Evolutionary conservation across 2,113 vertebrate species (phyloP).

Genomic region (Sapajus apella): DNA sequence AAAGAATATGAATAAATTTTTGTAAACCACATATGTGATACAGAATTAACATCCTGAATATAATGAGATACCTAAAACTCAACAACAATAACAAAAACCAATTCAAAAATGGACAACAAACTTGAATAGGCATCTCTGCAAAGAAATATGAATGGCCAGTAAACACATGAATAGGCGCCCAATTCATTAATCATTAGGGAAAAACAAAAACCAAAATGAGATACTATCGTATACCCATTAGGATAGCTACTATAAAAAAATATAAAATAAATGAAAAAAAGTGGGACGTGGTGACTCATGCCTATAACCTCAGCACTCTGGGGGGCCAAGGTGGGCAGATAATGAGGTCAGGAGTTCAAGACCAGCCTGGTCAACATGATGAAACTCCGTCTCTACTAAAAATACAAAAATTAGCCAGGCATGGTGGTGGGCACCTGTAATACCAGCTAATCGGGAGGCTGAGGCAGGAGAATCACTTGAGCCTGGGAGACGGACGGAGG

Average conservation of each 20-base stretch:
- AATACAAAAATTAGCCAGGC: too few species aligned
- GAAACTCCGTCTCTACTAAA: too few species aligned
- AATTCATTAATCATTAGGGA: not conserved
- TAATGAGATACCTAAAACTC: not conserved
- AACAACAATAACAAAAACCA: not conserved
- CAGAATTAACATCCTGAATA: not conserved
- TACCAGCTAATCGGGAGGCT: too few species aligned
- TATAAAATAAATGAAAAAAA: not conserved
- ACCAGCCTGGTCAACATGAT: too few species aligned
- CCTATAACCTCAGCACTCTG: too few species aligned
- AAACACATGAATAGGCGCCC: not conserved
- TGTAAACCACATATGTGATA: not conserved
- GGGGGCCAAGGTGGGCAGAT: too few species aligned
- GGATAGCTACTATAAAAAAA: not conserved
- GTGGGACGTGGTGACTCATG: accelerated
- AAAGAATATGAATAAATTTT: not conserved
- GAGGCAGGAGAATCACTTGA: too few species aligned
- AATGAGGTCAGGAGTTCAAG: too few species aligned
- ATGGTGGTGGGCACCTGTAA: too few species aligned
- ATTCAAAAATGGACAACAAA: not conserved
- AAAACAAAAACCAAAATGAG: not conserved
- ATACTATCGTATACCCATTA: not conserved
- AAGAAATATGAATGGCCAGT: not conserved
- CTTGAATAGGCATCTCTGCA: not conserved
- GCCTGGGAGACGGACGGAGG: too few species aligned